Conservation (phyloP, 2,797 vertebrate genomes). For the Enteromius argenteus region DNA sequence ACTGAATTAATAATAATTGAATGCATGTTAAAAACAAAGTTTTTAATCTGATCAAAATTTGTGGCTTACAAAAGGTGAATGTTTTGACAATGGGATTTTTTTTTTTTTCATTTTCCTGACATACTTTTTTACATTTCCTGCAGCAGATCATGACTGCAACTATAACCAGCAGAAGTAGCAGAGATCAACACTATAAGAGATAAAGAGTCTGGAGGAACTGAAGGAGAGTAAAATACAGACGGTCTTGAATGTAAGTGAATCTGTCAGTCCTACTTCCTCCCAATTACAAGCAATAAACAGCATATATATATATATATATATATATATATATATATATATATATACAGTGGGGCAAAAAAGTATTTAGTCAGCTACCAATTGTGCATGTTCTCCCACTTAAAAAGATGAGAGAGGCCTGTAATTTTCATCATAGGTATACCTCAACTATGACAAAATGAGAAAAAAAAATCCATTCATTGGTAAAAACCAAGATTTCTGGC, state of each 20-base stretch:
- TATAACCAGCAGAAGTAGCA: background rate
- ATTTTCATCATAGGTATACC: no score
- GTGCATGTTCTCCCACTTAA: no score
- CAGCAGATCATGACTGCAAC: background rate
- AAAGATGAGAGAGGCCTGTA: no score
- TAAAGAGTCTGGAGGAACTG: background rate
- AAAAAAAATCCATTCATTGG: no score
- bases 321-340: no score
- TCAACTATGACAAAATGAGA: no score
- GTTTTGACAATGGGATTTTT: background rate
- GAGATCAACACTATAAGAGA: background rate
- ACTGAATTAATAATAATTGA: background rate
- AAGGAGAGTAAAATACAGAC: background rate
- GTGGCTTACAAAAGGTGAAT: background rate
- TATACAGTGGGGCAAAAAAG: no score
- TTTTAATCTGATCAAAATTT: background rate
- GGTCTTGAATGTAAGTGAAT: background rate
- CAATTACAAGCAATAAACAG: no score
- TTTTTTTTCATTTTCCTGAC: background rate
- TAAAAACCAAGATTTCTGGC: no score
- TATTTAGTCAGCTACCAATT: no score
- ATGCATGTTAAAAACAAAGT: background rate
- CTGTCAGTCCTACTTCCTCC: no score
- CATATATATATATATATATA: no score
- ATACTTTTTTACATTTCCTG: background rate